A percentile compares a stretch with the other conserved stretches of the same genome.
Evolutionary conservation across 1,140 invertebrate genomes (phyloP).

Genomic region (Zaprionus lachaisei): DNA sequence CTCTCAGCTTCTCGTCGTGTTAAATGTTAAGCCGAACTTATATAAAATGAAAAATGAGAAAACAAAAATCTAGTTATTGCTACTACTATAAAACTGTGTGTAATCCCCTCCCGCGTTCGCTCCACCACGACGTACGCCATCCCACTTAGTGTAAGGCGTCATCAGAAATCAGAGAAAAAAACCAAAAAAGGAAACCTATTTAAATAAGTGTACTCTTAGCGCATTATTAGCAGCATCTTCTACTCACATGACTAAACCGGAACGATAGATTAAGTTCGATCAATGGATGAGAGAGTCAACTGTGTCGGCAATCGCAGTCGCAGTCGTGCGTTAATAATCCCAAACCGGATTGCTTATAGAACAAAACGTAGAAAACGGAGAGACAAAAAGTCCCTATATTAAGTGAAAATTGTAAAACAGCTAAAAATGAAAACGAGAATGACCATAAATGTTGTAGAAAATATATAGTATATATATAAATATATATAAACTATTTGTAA

Average conservation of each 20-base stretch:
- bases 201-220: constrained; percentile 77
- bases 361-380: constrained; percentile 68
- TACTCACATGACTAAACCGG: constrained; percentile 75
- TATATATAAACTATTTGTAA: constrained; percentile 77
- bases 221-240: constrained; percentile 80
- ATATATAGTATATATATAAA: constrained; percentile 78
- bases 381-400: constrained; percentile 70
- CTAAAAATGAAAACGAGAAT: constrained; percentile 67
- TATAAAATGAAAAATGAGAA: constrained; percentile 49
- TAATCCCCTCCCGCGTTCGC: constrained; percentile 58
- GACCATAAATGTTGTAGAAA: constrained; percentile 80
- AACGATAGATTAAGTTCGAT: constrained; percentile 36
- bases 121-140: constrained; percentile 34
- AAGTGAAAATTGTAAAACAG: constrained; percentile 70
- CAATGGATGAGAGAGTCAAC: constrained; percentile 26
- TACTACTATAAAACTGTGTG: constrained; percentile 53
- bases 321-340: constrained; percentile 37
- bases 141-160: constrained; percentile 53
- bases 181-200: constrained; percentile 56
- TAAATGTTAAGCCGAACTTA: constrained; percentile 71
- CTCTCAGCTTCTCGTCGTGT: constrained; percentile 72
- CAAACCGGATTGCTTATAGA: constrained; percentile 74
- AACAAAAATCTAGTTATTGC: constrained; percentile 74
- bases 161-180: constrained; percentile 38
- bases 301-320: constrained; percentile 34